phyloP scores from a whole-genome alignment of 2,113 vertebrate genomes.

The Hiodon tergisus region DNA sequence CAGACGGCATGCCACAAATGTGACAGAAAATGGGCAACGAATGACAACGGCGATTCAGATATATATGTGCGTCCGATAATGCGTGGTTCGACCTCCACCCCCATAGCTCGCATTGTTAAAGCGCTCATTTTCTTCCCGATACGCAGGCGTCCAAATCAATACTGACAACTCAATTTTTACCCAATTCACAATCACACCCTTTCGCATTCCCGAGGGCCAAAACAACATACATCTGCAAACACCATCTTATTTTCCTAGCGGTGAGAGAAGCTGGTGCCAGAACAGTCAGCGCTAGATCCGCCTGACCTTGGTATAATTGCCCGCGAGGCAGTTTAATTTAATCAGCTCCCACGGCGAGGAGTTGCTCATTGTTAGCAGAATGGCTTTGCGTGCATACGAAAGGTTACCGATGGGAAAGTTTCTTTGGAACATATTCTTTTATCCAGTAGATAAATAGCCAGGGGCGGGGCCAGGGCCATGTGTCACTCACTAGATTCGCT shows the following conservation, averaged over 20 bases:
- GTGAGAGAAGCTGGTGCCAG: slow-evolving; percentile 42
- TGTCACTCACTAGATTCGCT: background rate
- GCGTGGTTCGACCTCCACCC: slow-evolving; percentile 35
- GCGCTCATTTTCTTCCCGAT: slow-evolving; percentile 47
- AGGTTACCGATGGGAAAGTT: slow-evolving; percentile 31
- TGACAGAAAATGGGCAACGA: no score
- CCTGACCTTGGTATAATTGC: slow-evolving; percentile 67
- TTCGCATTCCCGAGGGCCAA: slow-evolving; percentile 22
- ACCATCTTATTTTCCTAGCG: slow-evolving; percentile 23
- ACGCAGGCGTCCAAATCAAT: slow-evolving; percentile 54
- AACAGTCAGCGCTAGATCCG: slow-evolving; percentile 53
- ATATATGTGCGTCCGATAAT: slow-evolving; percentile 27
- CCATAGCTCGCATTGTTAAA: slow-evolving; percentile 43
- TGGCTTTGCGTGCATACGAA: slow-evolving; percentile 36
- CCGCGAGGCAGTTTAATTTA: slow-evolving; percentile 67
- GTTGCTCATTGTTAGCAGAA: slow-evolving; percentile 59
- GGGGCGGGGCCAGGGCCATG: background rate
- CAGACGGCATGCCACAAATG: no score
- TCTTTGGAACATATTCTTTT: background rate
- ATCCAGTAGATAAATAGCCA: background rate
- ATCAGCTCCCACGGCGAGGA: slow-evolving; percentile 58
- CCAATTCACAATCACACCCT: slow-evolving; percentile 35
- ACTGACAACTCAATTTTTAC: slow-evolving; percentile 63
- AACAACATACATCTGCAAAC: slow-evolving; percentile 51
- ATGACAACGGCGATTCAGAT: slow-evolving; percentile 6